Base-by-base conservation (phyloP, 2,797 vertebrate genomes). In the Heterohyrax brucei region DNA sequence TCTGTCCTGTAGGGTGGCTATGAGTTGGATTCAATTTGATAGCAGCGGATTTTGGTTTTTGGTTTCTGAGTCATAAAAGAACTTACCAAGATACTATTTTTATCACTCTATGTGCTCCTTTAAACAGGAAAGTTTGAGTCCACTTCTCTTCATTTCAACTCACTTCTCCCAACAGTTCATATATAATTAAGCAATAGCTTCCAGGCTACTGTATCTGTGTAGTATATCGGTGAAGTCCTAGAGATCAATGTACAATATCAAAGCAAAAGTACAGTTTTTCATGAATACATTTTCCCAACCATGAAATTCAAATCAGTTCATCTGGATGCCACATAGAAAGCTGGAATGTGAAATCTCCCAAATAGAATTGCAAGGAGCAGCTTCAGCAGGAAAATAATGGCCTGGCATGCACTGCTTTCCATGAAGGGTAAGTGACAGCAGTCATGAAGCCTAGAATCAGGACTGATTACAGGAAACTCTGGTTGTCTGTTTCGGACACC, bases 301-400 rank as follows among this genome's bases (percentile, higher is more conserved):
- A 95, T 96, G 93, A 97, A 97, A 98, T 96, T 95, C 87, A 96
- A 75, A 94, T 93, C 24, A 21, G 30, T 79, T 96, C 90, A 56
- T 96, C 68, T 95, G 77, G 78, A 94, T 64, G 39, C 88, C 81
- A 94, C 39, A 6, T 19, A 85, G 53, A 73, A 91, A 93, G 46
- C 89, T 76, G 33, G 89, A 46, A 44, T 39, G 18, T 12, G 72
- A 89, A 93, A 26, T 30, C 39, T 88, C 87, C 70, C 61, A 68
- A 68, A 44, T 7, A 86, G 70, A 93, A 88, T 48, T 70, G 3
- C 13, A 87, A 73, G 64, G 70, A 94, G 39, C 64, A 61, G 75
- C 59, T 77, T 86, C 78, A 62, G 81, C 10, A 19, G 48, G 61
- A 70, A 87, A 95, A 72, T 80, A 68, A 94, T n/a, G 81, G 83